phyloP scores from a whole-genome alignment of 2,113 vertebrate genomes.

The Nothoprocta perdicaria region DNA sequence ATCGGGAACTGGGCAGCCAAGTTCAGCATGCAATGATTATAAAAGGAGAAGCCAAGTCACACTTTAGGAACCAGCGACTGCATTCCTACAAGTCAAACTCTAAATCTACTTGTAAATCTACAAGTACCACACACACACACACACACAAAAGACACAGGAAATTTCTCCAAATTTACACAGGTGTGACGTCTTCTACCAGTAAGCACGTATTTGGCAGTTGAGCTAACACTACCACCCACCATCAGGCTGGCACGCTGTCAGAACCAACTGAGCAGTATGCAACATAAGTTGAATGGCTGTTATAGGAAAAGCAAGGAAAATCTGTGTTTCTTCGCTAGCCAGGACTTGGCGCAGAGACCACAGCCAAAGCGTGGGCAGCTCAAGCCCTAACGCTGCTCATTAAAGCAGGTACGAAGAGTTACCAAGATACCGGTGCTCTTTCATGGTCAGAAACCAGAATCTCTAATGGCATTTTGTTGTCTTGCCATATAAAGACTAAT shows the following conservation, averaged over 20 bases:
- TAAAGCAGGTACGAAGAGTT: not conserved
- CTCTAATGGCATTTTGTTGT: not conserved
- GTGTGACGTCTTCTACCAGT: not conserved
- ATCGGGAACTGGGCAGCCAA: rapidly evolving
- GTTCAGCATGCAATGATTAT: not conserved
- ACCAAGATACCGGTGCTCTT: not conserved
- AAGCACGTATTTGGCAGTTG: conserved; percentile 35
- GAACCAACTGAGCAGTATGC: conserved; percentile 5
- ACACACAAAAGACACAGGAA: not conserved
- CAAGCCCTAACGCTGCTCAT: not conserved
- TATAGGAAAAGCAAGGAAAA: not conserved
- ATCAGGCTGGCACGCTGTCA: conserved; percentile 15
- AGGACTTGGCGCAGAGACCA: not conserved
- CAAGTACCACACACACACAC: not conserved
- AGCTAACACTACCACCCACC: conserved; percentile 31
- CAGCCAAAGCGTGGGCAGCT: not conserved
- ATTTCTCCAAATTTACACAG: not conserved
- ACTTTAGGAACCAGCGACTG: not conserved
- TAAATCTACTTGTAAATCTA: not conserved
- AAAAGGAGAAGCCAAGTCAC: not conserved
- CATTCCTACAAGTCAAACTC: not conserved
- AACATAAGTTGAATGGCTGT: not conserved
- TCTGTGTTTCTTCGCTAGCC: not conserved
- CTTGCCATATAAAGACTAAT: not conserved
- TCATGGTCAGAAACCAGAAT: not conserved